phyloP scores from a whole-genome alignment of 2,113 vertebrate species.

The Clarias gariepinus region DNA sequence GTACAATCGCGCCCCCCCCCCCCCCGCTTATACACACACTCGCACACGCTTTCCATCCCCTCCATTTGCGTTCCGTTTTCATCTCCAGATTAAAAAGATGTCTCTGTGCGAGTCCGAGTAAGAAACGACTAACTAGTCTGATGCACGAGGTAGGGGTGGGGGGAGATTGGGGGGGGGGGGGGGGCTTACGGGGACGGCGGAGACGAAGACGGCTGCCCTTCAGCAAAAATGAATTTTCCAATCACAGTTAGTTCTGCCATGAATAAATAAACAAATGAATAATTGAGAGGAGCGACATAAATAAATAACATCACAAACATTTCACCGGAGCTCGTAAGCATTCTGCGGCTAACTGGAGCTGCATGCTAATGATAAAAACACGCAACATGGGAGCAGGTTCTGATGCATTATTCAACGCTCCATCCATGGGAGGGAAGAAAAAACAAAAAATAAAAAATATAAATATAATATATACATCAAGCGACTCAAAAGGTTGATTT shows the following conservation, averaged over 20 bases:
- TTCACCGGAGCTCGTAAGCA: conserved; percentile 76
- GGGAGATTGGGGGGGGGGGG: neutral
- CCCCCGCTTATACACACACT: conserved; percentile 42
- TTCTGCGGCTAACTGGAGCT: conserved; percentile 72
- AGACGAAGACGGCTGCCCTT: conserved; percentile 67
- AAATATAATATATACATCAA: conserved; percentile 59
- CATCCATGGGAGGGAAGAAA: neutral
- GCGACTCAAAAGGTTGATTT: conserved; percentile 66
- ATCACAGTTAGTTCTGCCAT: conserved; percentile 80
- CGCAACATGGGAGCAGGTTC: conserved; percentile 67
- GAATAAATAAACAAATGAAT: conserved; percentile 87
- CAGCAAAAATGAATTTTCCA: conserved; percentile 83
- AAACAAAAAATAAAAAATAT: conserved; percentile 27
- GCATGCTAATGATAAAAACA: conserved; percentile 78
- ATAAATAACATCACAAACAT: conserved; percentile 86
- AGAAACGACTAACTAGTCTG: conserved; percentile 75
- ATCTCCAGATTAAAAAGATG: conserved; percentile 66
- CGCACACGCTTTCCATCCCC: conserved; percentile 26
- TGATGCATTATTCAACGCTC: conserved; percentile 71
- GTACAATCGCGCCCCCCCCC: neutral
- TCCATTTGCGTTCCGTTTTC: conserved; percentile 20
- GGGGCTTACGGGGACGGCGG: conserved; percentile 30
- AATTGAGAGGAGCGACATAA: conserved; percentile 81
- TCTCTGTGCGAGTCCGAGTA: conserved; percentile 65
- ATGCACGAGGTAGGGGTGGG: conserved; percentile 33